Evolutionary conservation across 2,888 invertebrate species (phyloP), one percentile per base, ranked within the genome.

Genomic region (Eledone cirrhosa): DNA sequence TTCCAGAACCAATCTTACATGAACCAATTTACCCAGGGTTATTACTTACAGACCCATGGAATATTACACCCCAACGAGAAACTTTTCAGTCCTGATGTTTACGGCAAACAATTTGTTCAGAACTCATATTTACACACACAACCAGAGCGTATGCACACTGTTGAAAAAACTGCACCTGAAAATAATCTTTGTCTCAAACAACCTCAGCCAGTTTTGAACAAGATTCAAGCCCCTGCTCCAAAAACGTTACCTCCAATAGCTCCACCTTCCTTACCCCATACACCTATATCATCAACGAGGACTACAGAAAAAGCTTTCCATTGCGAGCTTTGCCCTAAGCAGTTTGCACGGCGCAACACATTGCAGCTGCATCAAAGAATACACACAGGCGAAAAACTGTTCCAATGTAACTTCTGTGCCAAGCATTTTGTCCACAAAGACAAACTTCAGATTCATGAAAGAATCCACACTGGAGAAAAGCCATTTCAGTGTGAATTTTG

Each of bases 401-500:
- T 72, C 72, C 72, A 72, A 14, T 72, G 72, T 3, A 33, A 19
- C 7, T 72, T 72, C 33, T 72, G 72, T 14, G 41, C 33, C n/a
- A 72, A 72, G 11, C 72, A 33, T 13, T 72, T 72, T 33, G 72
- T 72, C 41, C 72, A 72, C 72, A 31, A 41, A 2, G 72, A 72
- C 41, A 72, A 72, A 13, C 33, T 72, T 13, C 72, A 72, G 33
- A 72, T 72, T 11, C 72, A 72, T 7, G 72, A 72, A 72, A 8
- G 72, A 22, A 72, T 72, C 8, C 72, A 72, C n/a, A 72, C 72
- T 2, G 72, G 72, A 8, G 72, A 72, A 8, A 33, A 33, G 14
- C 72, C 72, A 3, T 72, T 72, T 11, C 72, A 72, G n/a, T 72
- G 72, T 41, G 72, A 72, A 24, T 72, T 72, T 41, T 72, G 72